Conservation (phyloP, 2,797 vertebrate species). For the Ctenopoma kingsleyae region DNA sequence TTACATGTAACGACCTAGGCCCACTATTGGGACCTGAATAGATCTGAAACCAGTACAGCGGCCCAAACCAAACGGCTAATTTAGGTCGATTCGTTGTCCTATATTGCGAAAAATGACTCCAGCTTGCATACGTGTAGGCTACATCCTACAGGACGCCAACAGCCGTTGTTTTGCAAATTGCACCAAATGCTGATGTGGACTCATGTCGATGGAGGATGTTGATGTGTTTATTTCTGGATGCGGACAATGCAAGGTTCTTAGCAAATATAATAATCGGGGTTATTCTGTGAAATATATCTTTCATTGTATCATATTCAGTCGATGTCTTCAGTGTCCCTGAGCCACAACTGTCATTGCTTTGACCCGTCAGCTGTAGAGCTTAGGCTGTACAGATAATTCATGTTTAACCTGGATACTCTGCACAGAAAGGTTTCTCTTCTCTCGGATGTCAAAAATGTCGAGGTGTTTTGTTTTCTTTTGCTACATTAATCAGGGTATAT, state of each 20-base stretch:
- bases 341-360: slow-evolving; percentile 85
- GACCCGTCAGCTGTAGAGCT: slow-evolving; percentile 81
- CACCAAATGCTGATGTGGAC: slow-evolving; percentile 73
- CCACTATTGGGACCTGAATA: slow-evolving; percentile 60
- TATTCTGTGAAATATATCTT: slow-evolving; percentile 5
- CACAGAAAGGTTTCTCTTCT: slow-evolving; percentile 31
- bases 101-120: slow-evolving; percentile 17
- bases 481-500: neutral
- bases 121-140: neutral
- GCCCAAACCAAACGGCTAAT: slow-evolving; percentile 18
- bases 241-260: neutral
- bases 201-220: slow-evolving; percentile 71
- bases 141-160: slow-evolving; percentile 12
- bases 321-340: slow-evolving; percentile 60
- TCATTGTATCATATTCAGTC: slow-evolving; percentile 2
- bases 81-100: slow-evolving; percentile 50
- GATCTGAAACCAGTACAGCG: slow-evolving; percentile 22
- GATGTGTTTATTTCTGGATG: slow-evolving; percentile 47
- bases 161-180: slow-evolving; percentile 54
- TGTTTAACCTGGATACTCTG: slow-evolving; percentile 74
- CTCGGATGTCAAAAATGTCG: neutral
- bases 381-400: slow-evolving; percentile 79
- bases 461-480: neutral
- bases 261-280: neutral
- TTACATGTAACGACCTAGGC: slow-evolving; percentile 43